Base-by-base conservation (phyloP, 2,888 invertebrate species). In the Dryobotodes eremita region DNA sequence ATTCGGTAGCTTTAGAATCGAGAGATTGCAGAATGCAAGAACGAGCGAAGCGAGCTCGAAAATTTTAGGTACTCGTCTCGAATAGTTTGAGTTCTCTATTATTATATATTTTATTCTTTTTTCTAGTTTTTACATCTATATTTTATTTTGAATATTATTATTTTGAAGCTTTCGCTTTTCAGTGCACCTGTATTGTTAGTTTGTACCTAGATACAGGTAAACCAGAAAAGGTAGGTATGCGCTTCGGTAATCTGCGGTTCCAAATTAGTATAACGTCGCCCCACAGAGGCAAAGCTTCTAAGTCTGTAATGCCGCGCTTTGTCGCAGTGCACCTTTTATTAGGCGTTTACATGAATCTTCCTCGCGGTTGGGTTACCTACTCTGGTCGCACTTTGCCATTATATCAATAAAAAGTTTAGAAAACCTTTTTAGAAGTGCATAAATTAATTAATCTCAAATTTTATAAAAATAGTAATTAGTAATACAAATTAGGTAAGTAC, bases 171-270 rank as follows among this genome's bases (percentile, higher is more conserved):
- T n/a, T 84, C 2, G 17, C 71, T 48, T 70, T 73, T 80, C 75
- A 86, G 74, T 81, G 77, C 42, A 76, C 76, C 50, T 72, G 68
- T 80, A 53, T 48, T 53, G n/a, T 31, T 42, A 73, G 13, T 55
- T 6, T 50, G 31, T 57, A 26, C 6, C 17, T 20, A 55, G 1
- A 13, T 64, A 36, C 17, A 31, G 31, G 11, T 8, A 61, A 26
- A 61, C 17, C 26, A 61, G 23, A 69, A 23, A 53, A 36, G 0
- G 2, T 23, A 36, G 0, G 2, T 23, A 10, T 55, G 31, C 53
- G 23, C 31, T 31, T 69, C 15, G 23, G 6, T 69, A 53, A 53
- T 53, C 15, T 17, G 53, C 68, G 50, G 26, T 68, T 68, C 50
- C 1, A 4, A 68, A 50, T 31, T 50, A 31, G 48, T 68, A 8